Evolutionary conservation across 2,888 invertebrate genomes (phyloP).

Genomic region (Callimorpha dominula): DNA sequence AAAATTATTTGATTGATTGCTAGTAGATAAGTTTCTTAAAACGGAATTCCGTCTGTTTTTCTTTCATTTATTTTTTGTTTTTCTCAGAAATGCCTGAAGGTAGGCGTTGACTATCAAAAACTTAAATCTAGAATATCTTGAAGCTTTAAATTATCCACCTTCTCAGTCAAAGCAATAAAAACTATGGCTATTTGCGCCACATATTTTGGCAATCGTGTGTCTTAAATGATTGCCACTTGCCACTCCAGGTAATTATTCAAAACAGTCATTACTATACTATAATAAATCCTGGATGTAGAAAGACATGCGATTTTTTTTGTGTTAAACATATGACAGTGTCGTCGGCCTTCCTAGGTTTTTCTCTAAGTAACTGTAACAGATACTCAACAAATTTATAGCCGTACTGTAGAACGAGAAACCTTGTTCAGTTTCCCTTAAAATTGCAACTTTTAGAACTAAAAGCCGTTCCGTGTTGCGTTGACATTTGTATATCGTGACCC

Average conservation of each 20-base stretch:
- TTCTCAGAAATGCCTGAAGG: neutral
- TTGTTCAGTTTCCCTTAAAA: conserved; percentile 27
- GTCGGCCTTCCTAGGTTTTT: neutral
- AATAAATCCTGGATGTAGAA: neutral
- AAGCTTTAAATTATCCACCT: neutral
- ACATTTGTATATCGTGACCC: conserved; percentile 33
- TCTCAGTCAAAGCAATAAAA: neutral
- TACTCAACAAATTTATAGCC: conserved; percentile 45
- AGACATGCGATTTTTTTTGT: neutral
- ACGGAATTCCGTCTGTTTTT: too few species aligned
- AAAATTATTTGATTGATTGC: too few species aligned
- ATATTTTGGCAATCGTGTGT: neutral
- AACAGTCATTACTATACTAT: too few species aligned
- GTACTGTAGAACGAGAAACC: conserved; percentile 21
- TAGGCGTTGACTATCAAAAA: neutral
- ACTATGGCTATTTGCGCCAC: neutral
- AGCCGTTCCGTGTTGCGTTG: conserved; percentile 52
- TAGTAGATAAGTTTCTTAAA: too few species aligned
- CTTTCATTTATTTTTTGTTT: too few species aligned
- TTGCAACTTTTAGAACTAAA: conserved; percentile 38
- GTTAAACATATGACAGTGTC: neutral
- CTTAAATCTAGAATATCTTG: neutral
- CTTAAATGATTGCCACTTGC: too few species aligned
- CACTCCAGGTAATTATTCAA: too few species aligned
- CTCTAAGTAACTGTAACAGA: conserved; percentile 18